Percentiles rank a stretch among this genome's conserved stretches.
phyloP scores from a whole-genome alignment of 2,888 invertebrate genomes.

The Lymantria monacha region DNA sequence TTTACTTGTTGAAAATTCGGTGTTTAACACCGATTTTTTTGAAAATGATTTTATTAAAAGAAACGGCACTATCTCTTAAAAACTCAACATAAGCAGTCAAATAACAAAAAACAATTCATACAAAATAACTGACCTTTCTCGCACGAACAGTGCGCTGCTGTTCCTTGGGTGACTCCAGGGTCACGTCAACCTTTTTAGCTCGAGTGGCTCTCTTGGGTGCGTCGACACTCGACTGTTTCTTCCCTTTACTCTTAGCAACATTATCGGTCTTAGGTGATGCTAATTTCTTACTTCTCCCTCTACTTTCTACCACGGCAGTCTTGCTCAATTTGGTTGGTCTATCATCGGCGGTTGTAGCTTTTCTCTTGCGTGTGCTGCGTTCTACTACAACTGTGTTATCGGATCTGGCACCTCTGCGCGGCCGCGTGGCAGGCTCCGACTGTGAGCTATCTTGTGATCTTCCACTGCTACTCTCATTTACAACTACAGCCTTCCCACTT shows the following conservation, averaged over 20 bases:
- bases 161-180: constrained; percentile 3
- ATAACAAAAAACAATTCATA: background rate
- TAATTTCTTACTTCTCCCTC: constrained; percentile 24
- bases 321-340: constrained; percentile 32
- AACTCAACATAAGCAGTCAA: no score
- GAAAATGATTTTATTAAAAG: no score
- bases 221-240: constrained; percentile 1
- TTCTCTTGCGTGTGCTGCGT: constrained; percentile 35
- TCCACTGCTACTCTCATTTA: background rate
- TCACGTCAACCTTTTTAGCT: constrained; percentile 8
- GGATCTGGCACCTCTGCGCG: constrained; percentile 17
- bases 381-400: constrained; percentile 6
- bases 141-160: constrained; percentile 21
- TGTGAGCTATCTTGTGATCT: constrained; percentile 21
- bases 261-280: constrained; percentile 11
- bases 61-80: no score
- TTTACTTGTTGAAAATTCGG: no score
- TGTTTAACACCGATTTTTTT: no score
- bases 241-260: constrained; percentile 8
- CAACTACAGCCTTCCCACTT: background rate
- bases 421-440: constrained; percentile 16
- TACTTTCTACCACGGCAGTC: constrained; percentile 1
- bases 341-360: constrained; percentile 21
- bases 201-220: constrained; percentile 4
- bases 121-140: constrained; percentile 26